phyloP scores from a whole-genome alignment of 2,113 vertebrate species.

The Microtus richardsoni region DNA sequence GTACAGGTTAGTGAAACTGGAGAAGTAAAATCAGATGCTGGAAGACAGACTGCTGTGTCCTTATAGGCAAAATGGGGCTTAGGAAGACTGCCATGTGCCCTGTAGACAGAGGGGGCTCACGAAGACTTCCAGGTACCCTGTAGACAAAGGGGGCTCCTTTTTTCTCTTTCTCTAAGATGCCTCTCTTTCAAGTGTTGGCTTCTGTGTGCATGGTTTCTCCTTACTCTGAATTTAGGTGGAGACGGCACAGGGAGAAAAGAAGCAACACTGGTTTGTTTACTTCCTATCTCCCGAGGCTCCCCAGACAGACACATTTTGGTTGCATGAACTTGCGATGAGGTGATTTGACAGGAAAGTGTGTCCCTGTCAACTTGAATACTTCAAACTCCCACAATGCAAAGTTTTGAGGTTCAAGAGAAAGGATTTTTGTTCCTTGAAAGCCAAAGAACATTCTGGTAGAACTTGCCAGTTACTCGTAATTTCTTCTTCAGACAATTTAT shows the following conservation, averaged over 20 bases:
- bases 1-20: background rate
- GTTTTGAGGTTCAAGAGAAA: background rate
- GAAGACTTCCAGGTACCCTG: background rate
- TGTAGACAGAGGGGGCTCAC: background rate
- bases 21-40: background rate
- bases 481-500: background rate
- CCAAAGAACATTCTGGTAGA: background rate
- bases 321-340: background rate
- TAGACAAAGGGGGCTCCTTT: background rate
- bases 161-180: background rate
- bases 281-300: background rate
- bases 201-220: background rate
- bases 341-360: background rate
- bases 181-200: background rate
- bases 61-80: background rate
- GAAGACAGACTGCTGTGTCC: background rate
- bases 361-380: background rate
- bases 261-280: background rate
- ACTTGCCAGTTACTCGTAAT: background rate
- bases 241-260: background rate
- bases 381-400: background rate
- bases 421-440: conserved; percentile 1
- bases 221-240: conserved; percentile 3
- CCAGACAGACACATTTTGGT: background rate
- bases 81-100: background rate